Percentiles rank a stretch among this genome's conserved stretches.
Conservation (phyloP, 2,113 vertebrate genomes). For the Polypterus senegalus region DNA sequence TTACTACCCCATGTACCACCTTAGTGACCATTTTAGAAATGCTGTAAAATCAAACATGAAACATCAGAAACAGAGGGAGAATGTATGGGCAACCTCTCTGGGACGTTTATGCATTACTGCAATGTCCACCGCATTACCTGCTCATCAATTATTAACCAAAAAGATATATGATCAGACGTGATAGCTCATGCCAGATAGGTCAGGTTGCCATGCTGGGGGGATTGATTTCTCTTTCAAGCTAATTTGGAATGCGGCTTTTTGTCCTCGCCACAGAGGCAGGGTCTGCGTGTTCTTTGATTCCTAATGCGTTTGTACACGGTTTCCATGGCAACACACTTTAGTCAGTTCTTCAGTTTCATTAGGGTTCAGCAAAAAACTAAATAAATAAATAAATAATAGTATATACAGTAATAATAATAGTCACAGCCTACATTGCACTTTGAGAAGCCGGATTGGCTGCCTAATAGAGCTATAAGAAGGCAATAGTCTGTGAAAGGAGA, state of each 20-base stretch:
- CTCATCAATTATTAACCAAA: conserved; percentile 19
- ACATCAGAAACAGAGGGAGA: too few species aligned
- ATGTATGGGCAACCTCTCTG: too few species aligned
- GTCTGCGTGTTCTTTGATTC: conserved; percentile 27
- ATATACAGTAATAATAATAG: background rate
- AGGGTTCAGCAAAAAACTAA: background rate
- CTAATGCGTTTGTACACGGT: conserved; percentile 23
- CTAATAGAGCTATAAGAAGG: too few species aligned
- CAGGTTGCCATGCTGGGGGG: conserved; percentile 20
- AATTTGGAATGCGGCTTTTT: conserved; percentile 24
- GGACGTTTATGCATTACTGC: too few species aligned
- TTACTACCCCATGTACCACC: too few species aligned
- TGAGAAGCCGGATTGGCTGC: background rate
- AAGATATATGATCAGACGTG: conserved; percentile 18
- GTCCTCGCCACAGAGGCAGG: conserved; percentile 14
- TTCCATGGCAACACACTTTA: conserved; percentile 44
- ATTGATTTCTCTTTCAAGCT: conserved; percentile 30
- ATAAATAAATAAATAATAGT: background rate
- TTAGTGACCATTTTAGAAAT: too few species aligned
- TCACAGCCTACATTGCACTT: background rate
- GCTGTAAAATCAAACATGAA: too few species aligned
- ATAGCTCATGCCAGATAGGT: conserved; percentile 24
- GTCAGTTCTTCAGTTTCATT: conserved; percentile 20
- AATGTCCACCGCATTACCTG: conserved; percentile 12
- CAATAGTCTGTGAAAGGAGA: too few species aligned